Evolutionary conservation across 2,888 invertebrate genomes (phyloP).

Genomic region (Eupithecia inturbata): DNA sequence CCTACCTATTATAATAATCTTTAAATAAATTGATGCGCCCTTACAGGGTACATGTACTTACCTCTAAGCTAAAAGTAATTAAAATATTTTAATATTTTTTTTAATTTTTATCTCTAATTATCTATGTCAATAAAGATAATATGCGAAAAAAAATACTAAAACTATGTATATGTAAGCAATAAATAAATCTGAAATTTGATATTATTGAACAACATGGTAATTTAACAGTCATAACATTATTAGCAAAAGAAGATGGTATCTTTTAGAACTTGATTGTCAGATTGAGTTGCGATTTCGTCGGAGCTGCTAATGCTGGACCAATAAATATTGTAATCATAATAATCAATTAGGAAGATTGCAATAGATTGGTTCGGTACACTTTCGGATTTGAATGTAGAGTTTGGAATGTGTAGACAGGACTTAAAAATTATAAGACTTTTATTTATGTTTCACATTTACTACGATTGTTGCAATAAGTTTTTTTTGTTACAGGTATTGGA

Average conservation of each 20-base stretch:
- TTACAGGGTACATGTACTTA: too few relatives aligned
- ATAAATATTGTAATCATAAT: conserved; percentile 71
- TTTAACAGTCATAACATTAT: conserved; percentile 18
- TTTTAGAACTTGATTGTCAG: conserved; percentile 38
- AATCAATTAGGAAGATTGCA: conserved; percentile 73
- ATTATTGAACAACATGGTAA: not conserved
- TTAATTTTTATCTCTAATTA: too few relatives aligned
- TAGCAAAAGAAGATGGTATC: conserved; percentile 26
- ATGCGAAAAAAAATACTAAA: too few relatives aligned
- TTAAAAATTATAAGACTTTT: not conserved
- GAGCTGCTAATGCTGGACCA: conserved; percentile 52
- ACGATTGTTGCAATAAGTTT: not conserved
- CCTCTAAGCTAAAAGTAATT: too few relatives aligned
- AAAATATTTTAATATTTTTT: too few relatives aligned
- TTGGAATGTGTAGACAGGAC: conserved; percentile 35
- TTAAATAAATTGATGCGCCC: too few relatives aligned
- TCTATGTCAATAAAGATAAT: too few relatives aligned
- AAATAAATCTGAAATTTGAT: too few relatives aligned
- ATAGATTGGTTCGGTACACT: conserved; percentile 63
- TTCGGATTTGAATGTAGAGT: conserved; percentile 54
- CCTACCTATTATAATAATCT: too few relatives aligned
- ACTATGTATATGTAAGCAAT: too few relatives aligned
- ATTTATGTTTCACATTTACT: not conserved
- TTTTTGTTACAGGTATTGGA: not conserved
- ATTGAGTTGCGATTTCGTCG: conserved; percentile 44